Conservation (phyloP, 1,140 invertebrate species). For the Nephila pilipes region DNA sequence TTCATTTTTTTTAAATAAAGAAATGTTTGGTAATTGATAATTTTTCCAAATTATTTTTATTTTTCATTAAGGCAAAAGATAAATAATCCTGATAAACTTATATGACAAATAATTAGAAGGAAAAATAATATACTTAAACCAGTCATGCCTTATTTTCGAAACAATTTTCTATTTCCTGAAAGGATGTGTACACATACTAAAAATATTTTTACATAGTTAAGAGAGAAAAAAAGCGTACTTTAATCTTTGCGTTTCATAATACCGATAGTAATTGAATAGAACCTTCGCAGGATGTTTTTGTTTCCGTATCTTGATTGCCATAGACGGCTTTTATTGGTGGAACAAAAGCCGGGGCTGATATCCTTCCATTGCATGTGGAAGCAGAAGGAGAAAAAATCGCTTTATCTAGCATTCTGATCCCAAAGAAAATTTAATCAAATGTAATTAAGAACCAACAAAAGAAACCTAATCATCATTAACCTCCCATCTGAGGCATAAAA, state of each 20-base stretch:
- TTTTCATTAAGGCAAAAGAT: too few relatives aligned
- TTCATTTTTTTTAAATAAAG: too few relatives aligned
- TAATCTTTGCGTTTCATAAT: not conserved
- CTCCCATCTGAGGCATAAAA: slow-evolving; percentile 56
- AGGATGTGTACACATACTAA: too few relatives aligned
- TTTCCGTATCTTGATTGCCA: slow-evolving; percentile 25
- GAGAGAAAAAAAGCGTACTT: not conserved
- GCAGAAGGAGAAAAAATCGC: not conserved
- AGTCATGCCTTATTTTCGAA: too few relatives aligned
- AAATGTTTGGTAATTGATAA: too few relatives aligned
- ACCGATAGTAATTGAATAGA: not conserved
- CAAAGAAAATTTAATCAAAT: slow-evolving; percentile 75
- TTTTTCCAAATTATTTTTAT: too few relatives aligned
- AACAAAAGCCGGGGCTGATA: slow-evolving; percentile 30
- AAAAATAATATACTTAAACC: too few relatives aligned
- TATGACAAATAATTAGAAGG: too few relatives aligned
- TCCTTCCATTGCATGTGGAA: not conserved
- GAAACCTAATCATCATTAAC: slow-evolving; percentile 76
- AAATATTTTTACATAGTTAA: too few relatives aligned
- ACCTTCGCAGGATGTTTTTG: slow-evolving; percentile 26
- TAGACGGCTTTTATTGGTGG: not conserved
- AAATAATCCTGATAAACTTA: too few relatives aligned
- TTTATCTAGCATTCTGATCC: slow-evolving; percentile 61
- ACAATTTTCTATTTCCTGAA: too few relatives aligned
- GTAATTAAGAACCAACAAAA: slow-evolving; percentile 76